Evolutionary conservation across 2,113 vertebrate species (phyloP).

Genomic region (Carlito syrichta): DNA sequence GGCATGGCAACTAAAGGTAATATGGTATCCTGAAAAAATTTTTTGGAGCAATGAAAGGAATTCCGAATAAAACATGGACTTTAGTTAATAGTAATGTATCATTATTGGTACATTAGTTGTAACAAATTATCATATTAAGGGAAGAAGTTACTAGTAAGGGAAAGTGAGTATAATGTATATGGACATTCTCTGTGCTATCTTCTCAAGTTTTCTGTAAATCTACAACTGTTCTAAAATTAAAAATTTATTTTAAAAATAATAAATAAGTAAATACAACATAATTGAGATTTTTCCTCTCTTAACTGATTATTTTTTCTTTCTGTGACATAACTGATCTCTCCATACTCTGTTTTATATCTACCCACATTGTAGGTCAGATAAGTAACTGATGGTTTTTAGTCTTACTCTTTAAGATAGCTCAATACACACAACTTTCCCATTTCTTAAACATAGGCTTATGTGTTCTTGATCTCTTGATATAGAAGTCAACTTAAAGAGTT

Average conservation of each 20-base stretch:
- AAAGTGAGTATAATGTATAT: neutral
- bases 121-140: neutral
- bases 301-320: neutral
- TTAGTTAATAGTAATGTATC: neutral
- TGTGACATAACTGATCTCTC: neutral
- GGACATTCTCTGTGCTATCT: neutral
- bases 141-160: neutral
- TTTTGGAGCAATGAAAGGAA: neutral
- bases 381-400: neutral
- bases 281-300: neutral
- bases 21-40: neutral
- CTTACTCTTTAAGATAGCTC: neutral
- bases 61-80: neutral
- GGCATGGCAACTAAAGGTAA: neutral
- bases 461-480: accelerated
- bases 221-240: too few relatives aligned
- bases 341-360: neutral
- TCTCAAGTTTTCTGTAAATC: too few relatives aligned
- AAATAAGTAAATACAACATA: neutral
- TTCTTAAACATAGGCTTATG: neutral
- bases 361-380: neutral
- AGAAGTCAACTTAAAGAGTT: too few relatives aligned
- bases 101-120: neutral
- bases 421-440: neutral
- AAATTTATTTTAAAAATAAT: neutral